These are phyloP conservation scores for Sphaeramia orbicularis DNA, from an alignment of 2,797 vertebrate species.

Conservation along the genomic window DNA sequence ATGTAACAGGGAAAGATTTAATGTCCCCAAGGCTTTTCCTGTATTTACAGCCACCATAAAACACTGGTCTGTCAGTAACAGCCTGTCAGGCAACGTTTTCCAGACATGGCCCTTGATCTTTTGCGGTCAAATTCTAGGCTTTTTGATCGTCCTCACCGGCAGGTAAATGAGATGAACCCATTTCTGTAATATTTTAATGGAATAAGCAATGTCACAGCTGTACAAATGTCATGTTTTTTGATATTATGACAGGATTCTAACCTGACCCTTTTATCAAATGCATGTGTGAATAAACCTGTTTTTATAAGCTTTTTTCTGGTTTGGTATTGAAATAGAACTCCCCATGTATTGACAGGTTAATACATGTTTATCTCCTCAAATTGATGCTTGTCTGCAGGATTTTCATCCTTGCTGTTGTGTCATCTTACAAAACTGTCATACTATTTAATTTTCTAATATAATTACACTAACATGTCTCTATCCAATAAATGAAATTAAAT, in stretches of 20 bases:
- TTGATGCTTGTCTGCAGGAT: neutral
- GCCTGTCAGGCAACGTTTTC: slow-evolving; percentile 70
- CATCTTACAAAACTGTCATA: slow-evolving; percentile 2
- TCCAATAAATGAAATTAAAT: neutral
- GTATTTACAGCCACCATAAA: slow-evolving; percentile 83
- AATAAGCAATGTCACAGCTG: neutral
- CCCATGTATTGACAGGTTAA: neutral
- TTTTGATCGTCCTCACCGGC: slow-evolving; percentile 58
- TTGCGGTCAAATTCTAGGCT: slow-evolving; percentile 61
- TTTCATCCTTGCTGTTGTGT: slow-evolving; percentile 1
- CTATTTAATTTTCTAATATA: slow-evolving; percentile 22
- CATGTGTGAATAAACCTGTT: slow-evolving; percentile 8
- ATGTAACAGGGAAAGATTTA: slow-evolving; percentile 78
- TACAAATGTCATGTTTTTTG: slow-evolving; percentile 18
- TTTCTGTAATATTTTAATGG: slow-evolving; percentile 40
- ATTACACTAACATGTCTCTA: neutral
- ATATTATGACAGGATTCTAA: neutral
- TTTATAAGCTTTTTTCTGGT: neutral
- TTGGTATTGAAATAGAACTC: neutral
- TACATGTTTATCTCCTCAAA: slow-evolving; percentile 5
- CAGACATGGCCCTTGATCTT: slow-evolving; percentile 75
- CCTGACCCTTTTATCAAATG: neutral
- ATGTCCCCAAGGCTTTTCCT: slow-evolving; percentile 73
- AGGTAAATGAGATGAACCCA: slow-evolving; percentile 55
- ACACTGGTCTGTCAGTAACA: slow-evolving; percentile 77